These are phyloP conservation scores for Zonitis immaculata DNA, from an alignment of 2,888 invertebrate species.

Conservation along the genomic window DNA sequence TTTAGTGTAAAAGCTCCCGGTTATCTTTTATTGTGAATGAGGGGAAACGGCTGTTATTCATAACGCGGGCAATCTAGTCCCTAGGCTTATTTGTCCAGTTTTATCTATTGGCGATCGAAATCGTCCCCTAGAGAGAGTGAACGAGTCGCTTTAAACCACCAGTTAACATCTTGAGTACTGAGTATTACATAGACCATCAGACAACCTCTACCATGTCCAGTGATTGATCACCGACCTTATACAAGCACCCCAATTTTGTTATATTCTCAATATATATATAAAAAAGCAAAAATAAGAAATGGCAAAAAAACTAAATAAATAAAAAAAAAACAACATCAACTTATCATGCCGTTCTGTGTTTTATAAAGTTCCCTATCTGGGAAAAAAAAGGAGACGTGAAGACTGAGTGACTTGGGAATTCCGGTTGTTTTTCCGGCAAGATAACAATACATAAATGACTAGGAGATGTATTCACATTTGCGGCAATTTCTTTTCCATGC, in stretches of 20 bases:
- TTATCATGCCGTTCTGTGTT: constrained; percentile 43
- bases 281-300: no score
- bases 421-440: constrained; percentile 37
- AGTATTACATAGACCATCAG: constrained; percentile 45
- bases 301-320: no score
- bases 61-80: constrained; percentile 6
- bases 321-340: constrained; percentile 39
- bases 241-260: constrained; percentile 28
- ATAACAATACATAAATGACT: constrained; percentile 45
- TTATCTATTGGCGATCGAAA: constrained; percentile 40
- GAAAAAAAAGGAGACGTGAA: constrained; percentile 13
- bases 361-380: constrained; percentile 38
- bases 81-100: constrained; percentile 35
- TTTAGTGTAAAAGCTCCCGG: background rate
- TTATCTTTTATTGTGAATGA: background rate
- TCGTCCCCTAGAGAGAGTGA: constrained; percentile 45
- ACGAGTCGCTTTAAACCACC: constrained; percentile 47
- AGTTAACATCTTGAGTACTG: constrained; percentile 50
- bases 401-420: constrained; percentile 25
- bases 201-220: constrained; percentile 38
- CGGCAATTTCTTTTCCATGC: constrained; percentile 43
- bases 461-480: constrained; percentile 48
- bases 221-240: constrained; percentile 48
- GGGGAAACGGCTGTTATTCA: background rate
- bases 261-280: constrained; percentile 40